Conservation (phyloP, 2,888 invertebrate genomes). For the Drosophila melanosoma region DNA sequence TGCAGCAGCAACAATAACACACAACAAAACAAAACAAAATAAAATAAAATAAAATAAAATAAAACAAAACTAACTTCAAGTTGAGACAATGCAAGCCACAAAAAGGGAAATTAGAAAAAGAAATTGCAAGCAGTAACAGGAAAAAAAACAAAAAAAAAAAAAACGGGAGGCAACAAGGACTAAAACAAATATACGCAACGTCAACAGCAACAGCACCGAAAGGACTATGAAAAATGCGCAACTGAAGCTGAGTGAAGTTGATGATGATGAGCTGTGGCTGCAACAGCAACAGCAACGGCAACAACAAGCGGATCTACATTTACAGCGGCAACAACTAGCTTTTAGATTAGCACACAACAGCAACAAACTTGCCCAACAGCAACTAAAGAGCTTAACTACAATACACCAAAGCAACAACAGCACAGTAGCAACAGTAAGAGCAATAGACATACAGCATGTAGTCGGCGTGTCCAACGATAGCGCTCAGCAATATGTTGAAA, state of each 20-base stretch:
- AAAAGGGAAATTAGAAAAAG: constrained; percentile 24
- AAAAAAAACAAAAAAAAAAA: background rate
- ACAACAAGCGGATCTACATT: background rate
- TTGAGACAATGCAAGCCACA: constrained; percentile 62
- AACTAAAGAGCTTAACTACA: constrained; percentile 78
- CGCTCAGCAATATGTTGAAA: constrained; percentile 64
- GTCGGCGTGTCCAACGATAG: constrained; percentile 41
- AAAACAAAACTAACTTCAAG: constrained; percentile 11
- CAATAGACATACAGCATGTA: constrained; percentile 63
- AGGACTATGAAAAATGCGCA: constrained; percentile 82
- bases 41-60: background rate
- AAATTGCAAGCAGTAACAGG: constrained; percentile 38
- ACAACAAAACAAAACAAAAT: background rate
- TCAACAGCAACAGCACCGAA: constrained; percentile 76
- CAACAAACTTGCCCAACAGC: constrained; percentile 61
- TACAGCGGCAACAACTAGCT: constrained; percentile 42
- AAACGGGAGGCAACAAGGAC: constrained; percentile 15
- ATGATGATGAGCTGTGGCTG: constrained; percentile 71
- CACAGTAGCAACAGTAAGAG: constrained; percentile 44
- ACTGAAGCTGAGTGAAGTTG: constrained; percentile 78
- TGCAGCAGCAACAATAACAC: constrained; percentile 10
- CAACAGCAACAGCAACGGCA: constrained; percentile 42
- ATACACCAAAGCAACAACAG: constrained; percentile 60
- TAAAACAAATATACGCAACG: constrained; percentile 63
- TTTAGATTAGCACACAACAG: constrained; percentile 54